Percentiles rank a stretch among this genome's conserved stretches.
Evolutionary conservation across 2,888 invertebrate species (phyloP).

Genomic region (Microchrysa polita): DNA sequence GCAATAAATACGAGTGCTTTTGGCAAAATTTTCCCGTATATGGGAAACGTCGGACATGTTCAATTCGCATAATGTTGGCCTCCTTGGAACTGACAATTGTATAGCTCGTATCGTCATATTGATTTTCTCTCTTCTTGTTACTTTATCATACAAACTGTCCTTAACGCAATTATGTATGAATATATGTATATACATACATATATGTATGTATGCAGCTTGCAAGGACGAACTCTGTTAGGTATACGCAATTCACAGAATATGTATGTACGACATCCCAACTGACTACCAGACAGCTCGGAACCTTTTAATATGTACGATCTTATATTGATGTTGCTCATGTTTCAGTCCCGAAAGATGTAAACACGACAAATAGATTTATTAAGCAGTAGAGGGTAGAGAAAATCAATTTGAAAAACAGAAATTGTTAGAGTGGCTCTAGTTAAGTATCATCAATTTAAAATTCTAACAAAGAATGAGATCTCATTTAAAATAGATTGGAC

Average conservation of each 20-base stretch:
- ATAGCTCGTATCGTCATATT: not conserved
- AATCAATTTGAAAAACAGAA: not conserved
- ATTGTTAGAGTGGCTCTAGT: too few relatives aligned
- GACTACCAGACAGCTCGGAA: not conserved
- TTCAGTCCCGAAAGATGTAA: not conserved
- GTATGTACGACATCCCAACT: too few relatives aligned
- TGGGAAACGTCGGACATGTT: not conserved
- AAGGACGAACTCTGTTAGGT: too few relatives aligned
- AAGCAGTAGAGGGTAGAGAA: not conserved
- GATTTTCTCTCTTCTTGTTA: not conserved
- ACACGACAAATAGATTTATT: not conserved
- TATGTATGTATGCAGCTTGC: too few relatives aligned
- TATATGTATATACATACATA: not conserved
- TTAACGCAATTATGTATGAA: not conserved
- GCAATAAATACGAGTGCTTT: too few relatives aligned
- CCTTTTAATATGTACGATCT: not conserved
- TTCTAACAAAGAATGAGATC: too few relatives aligned
- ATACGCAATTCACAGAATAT: too few relatives aligned
- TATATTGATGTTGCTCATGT: not conserved
- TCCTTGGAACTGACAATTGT: not conserved
- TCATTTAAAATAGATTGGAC: too few relatives aligned
- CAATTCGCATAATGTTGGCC: not conserved
- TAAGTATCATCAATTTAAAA: too few relatives aligned
- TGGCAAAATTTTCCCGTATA: too few relatives aligned
- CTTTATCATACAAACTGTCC: too few relatives aligned